Conservation (phyloP, 2,888 invertebrate genomes). For the Cosmia trapezina region DNA sequence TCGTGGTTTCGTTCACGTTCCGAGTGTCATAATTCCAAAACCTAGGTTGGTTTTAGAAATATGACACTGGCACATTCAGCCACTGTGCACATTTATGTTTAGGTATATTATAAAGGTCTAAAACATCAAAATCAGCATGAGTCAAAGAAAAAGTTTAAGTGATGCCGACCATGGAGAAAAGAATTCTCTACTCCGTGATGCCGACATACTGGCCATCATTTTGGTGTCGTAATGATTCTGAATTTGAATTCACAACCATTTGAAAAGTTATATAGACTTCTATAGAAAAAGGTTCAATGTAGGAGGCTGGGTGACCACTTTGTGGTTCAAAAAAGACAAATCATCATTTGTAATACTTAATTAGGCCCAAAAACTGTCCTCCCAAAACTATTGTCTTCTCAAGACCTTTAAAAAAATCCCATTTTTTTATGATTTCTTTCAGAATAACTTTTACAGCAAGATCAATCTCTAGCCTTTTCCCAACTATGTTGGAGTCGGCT, state of each 20-base stretch:
- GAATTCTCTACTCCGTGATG: too few species aligned
- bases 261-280: background rate
- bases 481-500: too few species aligned
- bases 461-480: too few species aligned
- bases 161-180: too few species aligned
- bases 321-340: background rate
- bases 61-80: background rate
- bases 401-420: background rate
- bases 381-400: background rate
- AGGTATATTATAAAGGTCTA: background rate
- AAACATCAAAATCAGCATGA: background rate
- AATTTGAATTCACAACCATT: background rate
- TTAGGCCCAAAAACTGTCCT: too few species aligned
- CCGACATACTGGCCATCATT: background rate
- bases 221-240: background rate
- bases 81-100: background rate
- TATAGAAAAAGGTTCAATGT: background rate
- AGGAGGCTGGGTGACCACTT: background rate
- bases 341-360: background rate
- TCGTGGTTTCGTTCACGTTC: background rate
- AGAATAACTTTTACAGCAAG: background rate
- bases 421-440: too few species aligned
- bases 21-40: background rate
- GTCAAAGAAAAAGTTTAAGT: background rate
- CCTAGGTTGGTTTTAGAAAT: too few species aligned